Conservation (phyloP, 2,113 vertebrate genomes). For the Nothocercus julius region DNA sequence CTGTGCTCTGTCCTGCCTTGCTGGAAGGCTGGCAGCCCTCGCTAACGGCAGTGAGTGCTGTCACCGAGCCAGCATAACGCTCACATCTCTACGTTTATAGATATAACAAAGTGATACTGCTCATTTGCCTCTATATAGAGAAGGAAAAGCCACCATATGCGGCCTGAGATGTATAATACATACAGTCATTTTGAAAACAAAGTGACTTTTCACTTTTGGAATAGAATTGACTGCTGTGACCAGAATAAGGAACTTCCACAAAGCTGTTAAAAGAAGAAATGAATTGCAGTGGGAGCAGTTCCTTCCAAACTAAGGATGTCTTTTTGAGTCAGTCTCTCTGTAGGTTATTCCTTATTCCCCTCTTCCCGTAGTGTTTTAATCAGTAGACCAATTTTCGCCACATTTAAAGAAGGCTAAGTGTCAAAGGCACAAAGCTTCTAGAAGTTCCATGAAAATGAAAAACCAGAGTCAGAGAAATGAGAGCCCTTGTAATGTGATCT, state of each 20-base stretch:
- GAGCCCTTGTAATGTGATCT: neutral
- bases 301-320: neutral
- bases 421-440: neutral
- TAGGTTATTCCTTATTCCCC: neutral
- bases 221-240: neutral
- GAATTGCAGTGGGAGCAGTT: neutral
- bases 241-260: neutral
- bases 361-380: neutral
- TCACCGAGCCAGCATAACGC: accelerated
- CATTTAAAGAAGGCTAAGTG: neutral
- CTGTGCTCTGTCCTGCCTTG: neutral
- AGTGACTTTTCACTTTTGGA: neutral
- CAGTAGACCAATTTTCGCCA: neutral
- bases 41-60: neutral
- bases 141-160: neutral
- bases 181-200: neutral
- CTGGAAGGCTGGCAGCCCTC: neutral
- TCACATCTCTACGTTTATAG: neutral
- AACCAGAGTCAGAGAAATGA: neutral
- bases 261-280: neutral
- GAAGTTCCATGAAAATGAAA: neutral
- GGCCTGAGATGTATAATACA: neutral
- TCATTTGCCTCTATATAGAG: neutral
- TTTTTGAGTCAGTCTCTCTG: neutral
- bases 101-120: neutral